Conservation (phyloP, 2,113 vertebrate genomes). For the Grantiella picta region DNA sequence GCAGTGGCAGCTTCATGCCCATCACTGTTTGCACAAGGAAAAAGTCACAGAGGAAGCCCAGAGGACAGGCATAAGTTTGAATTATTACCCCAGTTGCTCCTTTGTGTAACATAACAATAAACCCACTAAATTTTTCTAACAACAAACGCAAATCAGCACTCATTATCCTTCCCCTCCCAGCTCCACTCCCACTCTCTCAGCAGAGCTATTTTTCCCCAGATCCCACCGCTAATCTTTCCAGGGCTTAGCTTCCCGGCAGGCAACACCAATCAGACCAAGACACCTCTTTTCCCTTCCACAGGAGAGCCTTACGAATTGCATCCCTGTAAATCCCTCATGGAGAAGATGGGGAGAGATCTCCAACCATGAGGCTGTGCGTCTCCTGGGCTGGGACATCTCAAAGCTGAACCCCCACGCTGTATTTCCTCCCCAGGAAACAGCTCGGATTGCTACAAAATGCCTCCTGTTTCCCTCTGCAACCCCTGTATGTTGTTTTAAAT, state of each 20-base stretch:
- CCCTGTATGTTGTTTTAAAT: rapidly evolving
- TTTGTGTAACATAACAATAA: constrained; percentile 3
- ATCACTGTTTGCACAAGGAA: neutral
- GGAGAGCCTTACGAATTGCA: neutral
- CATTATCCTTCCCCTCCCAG: neutral
- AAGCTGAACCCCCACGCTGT: neutral
- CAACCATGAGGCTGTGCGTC: rapidly evolving
- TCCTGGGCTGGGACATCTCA: neutral
- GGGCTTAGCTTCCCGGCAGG: constrained; percentile 4
- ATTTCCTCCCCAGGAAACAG: neutral
- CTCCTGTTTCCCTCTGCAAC: neutral
- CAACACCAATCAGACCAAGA: neutral
- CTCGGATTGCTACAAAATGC: neutral
- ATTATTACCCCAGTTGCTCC: neutral
- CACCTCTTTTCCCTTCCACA: neutral
- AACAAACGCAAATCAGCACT: neutral
- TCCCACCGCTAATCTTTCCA: neutral
- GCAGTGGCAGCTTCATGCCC: neutral
- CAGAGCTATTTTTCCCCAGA: neutral
- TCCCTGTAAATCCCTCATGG: neutral
- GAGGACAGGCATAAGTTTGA: rapidly evolving
- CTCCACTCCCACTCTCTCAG: neutral
- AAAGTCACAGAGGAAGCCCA: neutral
- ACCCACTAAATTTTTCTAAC: neutral
- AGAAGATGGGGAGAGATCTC: neutral